phyloP scores from a whole-genome alignment of 2,888 invertebrate species.

The Danaus chrysippus region DNA sequence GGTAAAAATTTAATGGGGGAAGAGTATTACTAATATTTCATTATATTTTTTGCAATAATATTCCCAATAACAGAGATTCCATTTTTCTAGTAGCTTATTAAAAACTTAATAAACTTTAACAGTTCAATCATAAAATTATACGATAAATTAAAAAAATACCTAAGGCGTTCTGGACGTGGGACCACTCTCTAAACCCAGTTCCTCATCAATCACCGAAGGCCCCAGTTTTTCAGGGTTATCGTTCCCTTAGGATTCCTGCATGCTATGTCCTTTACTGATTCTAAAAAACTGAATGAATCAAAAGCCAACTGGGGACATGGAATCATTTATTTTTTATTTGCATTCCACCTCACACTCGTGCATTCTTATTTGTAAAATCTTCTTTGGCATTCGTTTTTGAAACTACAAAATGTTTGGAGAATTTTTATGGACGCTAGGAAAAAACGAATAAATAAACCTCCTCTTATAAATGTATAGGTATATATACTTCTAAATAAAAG shows the following conservation, averaged over 20 bases:
- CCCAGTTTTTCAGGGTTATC: slow-evolving; percentile 64
- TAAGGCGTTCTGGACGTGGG: slow-evolving; percentile 59
- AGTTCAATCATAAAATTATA: slow-evolving; percentile 12
- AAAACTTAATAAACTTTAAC: slow-evolving; percentile 1
- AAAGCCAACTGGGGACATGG: slow-evolving; percentile 43
- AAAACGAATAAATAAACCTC: slow-evolving; percentile 7
- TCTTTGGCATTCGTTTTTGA: slow-evolving; percentile 26
- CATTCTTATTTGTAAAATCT: slow-evolving; percentile 27
- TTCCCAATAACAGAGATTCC: neutral
- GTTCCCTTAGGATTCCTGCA: slow-evolving; percentile 44
- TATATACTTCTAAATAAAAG: no score
- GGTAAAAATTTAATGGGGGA: slow-evolving; percentile 14
- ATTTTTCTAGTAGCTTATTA: neutral
- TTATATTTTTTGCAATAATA: neutral
- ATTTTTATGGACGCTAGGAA: neutral
- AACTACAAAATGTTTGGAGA: slow-evolving; percentile 14
- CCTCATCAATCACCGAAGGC: slow-evolving; percentile 69
- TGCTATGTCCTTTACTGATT: slow-evolving; percentile 27
- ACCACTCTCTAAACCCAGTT: slow-evolving; percentile 59
- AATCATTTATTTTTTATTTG: slow-evolving; percentile 42
- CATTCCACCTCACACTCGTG: slow-evolving; percentile 25
- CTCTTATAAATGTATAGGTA: slow-evolving; percentile 9
- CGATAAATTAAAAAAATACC: slow-evolving; percentile 43
- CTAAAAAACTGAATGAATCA: slow-evolving; percentile 47
- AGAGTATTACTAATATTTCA: neutral